Evolutionary conservation across 2,113 vertebrate genomes (phyloP), one percentile per base, ranked within the genome.

Genomic region (Campylomormyrus numenius): DNA sequence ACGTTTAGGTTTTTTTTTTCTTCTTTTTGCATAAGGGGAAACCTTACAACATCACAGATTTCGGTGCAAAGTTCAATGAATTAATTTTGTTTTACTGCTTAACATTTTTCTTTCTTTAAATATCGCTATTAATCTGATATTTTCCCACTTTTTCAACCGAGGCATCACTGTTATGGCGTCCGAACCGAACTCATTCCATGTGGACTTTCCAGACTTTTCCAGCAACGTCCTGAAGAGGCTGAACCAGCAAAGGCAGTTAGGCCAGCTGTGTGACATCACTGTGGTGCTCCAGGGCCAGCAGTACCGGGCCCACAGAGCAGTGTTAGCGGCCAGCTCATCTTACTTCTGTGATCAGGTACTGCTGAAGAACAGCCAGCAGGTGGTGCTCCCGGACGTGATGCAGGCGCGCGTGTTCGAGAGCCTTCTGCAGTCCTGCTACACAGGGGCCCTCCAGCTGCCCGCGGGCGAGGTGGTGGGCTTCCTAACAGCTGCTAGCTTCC

Each of bases 331-430:
- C 91, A 97, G 97, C 77, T 98, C 97, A 0, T 97, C 97, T 84
- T 98, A 98, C 92, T 98, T 98, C 93, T 97, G 97, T 90, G 97
- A 98, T 91, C 97, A 98, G 92, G 97, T 98, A 89, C 96, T 97
- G 42, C 94, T 98, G 45, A 56, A 98, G 91, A 98, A 97, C 93
- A 97, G 97, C 90, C 95, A 95, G 83, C 94, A 96, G 74, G 97
- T 97, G 80, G 95, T 97, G 66, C 93, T 98, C 89, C 97, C 97
- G 0, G 97, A 98, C 88, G 96, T 97, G 92, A 98, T 98, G 97
- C 97, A 97, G 89, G 96, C 97, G 31, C 94, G 96, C 62, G 97
- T 97, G 10, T 98, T 98, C 92, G 97, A 98, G 92, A 96, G 97
- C 92, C 97, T 98, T 56, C 96, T 98, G 42, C 93, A 96, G 15